Percentiles rank a stretch among this genome's conserved stretches.
Evolutionary conservation across 2,888 invertebrate species (phyloP).

Genomic region (Cistogaster globosa): DNA sequence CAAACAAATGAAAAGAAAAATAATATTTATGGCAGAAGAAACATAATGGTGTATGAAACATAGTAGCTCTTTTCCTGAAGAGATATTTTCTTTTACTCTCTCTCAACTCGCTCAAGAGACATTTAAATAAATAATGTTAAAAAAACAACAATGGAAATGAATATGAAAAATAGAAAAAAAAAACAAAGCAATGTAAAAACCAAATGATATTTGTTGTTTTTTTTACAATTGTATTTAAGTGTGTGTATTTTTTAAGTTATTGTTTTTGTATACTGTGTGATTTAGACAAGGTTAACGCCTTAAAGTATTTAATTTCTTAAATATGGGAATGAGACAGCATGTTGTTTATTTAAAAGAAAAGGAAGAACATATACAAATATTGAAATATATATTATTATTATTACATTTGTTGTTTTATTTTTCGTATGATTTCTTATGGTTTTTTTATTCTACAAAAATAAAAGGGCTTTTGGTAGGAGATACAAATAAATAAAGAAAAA

Average conservation of each 20-base stretch:
- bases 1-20: conserved; percentile 3
- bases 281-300: conserved; percentile 68
- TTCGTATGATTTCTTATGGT: not conserved
- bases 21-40: not conserved
- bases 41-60: conserved; percentile 47
- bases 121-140: conserved; percentile 60
- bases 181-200: conserved; percentile 22
- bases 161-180: conserved; percentile 22
- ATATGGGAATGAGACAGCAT: conserved; percentile 67
- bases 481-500: conserved; percentile 21
- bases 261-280: conserved; percentile 38
- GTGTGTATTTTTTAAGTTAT: conserved; percentile 16
- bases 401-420: conserved; percentile 1
- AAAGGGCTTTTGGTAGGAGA: conserved; percentile 7
- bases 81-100: not conserved
- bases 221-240: not conserved
- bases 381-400: too few species aligned
- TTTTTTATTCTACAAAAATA: conserved; percentile 14
- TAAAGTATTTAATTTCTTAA: conserved; percentile 68
- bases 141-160: conserved; percentile 64
- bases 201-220: conserved; percentile 25
- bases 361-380: conserved; percentile 14
- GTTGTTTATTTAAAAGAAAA: conserved; percentile 30
- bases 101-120: conserved; percentile 17
- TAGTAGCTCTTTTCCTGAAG: not conserved